Evolutionary conservation across 2,797 vertebrate species (phyloP).

Genomic region (Microctenopoma steveboyesi): DNA sequence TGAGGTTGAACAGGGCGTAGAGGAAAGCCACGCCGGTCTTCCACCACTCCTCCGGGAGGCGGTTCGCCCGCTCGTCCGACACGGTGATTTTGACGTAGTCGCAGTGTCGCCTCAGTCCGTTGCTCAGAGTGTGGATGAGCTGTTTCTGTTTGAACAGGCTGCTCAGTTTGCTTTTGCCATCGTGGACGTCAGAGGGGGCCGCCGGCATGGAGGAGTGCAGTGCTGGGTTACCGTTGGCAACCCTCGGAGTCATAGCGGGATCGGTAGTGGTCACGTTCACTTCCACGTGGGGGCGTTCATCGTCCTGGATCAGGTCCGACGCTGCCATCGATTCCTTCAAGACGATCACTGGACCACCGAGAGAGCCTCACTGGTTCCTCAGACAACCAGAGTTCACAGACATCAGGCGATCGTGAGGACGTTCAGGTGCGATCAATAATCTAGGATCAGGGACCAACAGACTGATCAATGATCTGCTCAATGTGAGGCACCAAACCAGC

Average conservation of each 20-base stretch:
- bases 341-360: neutral
- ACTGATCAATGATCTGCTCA: neutral
- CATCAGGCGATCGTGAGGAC: no score
- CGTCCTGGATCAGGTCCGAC: slow-evolving; percentile 54
- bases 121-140: slow-evolving; percentile 80
- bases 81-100: slow-evolving; percentile 90
- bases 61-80: slow-evolving; percentile 79
- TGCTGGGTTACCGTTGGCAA: slow-evolving; percentile 44
- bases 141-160: slow-evolving; percentile 69
- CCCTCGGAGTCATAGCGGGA: neutral
- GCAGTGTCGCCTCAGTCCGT: slow-evolving; percentile 83
- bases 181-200: neutral
- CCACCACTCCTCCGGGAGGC: slow-evolving; percentile 94
- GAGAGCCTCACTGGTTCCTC: no score
- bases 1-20: slow-evolving; percentile 89
- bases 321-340: slow-evolving; percentile 56
- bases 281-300: slow-evolving; percentile 36
- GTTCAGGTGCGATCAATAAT: neutral
- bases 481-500: neutral
- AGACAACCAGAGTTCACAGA: no score
- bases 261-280: slow-evolving; percentile 20
- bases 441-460: neutral
- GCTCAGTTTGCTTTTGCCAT: slow-evolving; percentile 59
- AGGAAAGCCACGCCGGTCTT: slow-evolving; percentile 94
- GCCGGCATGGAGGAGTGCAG: neutral